Base-by-base conservation (phyloP, 2,888 invertebrate genomes). In the Muschampia plurimacula region DNA sequence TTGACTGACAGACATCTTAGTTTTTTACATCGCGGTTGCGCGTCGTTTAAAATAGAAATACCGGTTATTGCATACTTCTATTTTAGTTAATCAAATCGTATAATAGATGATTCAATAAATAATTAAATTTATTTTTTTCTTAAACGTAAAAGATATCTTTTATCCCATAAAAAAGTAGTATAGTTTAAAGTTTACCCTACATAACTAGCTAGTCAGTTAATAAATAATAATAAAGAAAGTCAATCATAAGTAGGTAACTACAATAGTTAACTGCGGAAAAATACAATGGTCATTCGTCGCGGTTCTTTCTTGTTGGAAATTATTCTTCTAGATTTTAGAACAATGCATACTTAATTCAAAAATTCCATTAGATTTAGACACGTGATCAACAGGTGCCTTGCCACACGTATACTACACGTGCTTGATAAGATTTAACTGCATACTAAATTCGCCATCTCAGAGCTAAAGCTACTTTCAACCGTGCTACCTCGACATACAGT, bases 331-430 rank as follows among this genome's bases (percentile, higher is more conserved):
- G 52, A 62, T 55, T 55, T 22, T 55, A 67, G 41, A 69, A 74
- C 44, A 46, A 15, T 64, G 5, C 10, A 10, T 67, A 60, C 22
- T 22, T 22, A 22, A 39, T 52, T 67, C 39, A 9, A 66, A 12
- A 66, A 55, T 66, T 62, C 49, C 13, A 57, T 62, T 46, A 28
- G 41, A 15, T 52, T 60, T 67, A 57, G 28, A 46, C 72, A 68
- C 67, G 67, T 64, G 63, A 57, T 44, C 36, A 44, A 64, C 72
- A 72, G 64, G 67, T 68, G 67, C 44, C 44, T 22, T 15, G 15
- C 1, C 22, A 6, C 55, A 22, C 15, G 22, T 55, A 55, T 22
- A 44, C 59, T 44, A 22, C 71, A 65, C 41, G 62, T 52, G 72
- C 52, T 32, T 8, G 12, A 9, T 2, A 39, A 52, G 67, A 59